A percentile compares a stretch with the other conserved stretches of the same genome.
Evolutionary conservation across 2,797 vertebrate genomes (phyloP).

Genomic region (Aplochiton taeniatus): DNA sequence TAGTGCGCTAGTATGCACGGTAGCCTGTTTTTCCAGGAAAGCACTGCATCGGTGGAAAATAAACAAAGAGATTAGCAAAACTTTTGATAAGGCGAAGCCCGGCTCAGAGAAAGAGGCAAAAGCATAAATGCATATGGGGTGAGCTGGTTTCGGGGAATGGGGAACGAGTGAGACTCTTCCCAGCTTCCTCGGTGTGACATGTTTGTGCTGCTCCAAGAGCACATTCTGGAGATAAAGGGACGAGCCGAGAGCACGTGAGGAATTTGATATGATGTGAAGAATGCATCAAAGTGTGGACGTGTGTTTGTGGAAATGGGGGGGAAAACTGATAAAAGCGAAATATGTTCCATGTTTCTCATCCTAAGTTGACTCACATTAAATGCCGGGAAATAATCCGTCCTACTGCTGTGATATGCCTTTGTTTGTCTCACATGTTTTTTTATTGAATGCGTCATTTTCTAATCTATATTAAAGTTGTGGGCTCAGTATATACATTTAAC

Average conservation of each 20-base stretch:
- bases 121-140: conserved; percentile 73
- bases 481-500: no score
- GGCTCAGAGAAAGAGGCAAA: conserved; percentile 45
- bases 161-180: conserved; percentile 52
- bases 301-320: conserved; percentile 59
- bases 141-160: conserved; percentile 56
- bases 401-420: not conserved
- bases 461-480: not conserved
- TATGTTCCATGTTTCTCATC: conserved; percentile 58
- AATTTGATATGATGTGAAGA: conserved; percentile 81
- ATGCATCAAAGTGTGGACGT: conserved; percentile 74
- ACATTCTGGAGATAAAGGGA: conserved; percentile 83
- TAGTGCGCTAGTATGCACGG: conserved; percentile 57
- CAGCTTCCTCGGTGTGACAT: conserved; percentile 78
- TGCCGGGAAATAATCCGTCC: not conserved
- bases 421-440: not conserved
- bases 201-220: conserved; percentile 77
- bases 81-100: conserved; percentile 66
- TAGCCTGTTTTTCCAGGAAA: conserved; percentile 76
- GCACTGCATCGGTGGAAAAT: conserved; percentile 71
- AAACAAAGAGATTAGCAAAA: conserved; percentile 75
- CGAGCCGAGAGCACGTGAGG: conserved; percentile 73
- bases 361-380: conserved; percentile 16
- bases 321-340: conserved; percentile 66
- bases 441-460: not conserved